Percentiles rank a stretch among this genome's conserved stretches.
phyloP scores from a whole-genome alignment of 2,113 vertebrate species.

The Nanorana parkeri region DNA sequence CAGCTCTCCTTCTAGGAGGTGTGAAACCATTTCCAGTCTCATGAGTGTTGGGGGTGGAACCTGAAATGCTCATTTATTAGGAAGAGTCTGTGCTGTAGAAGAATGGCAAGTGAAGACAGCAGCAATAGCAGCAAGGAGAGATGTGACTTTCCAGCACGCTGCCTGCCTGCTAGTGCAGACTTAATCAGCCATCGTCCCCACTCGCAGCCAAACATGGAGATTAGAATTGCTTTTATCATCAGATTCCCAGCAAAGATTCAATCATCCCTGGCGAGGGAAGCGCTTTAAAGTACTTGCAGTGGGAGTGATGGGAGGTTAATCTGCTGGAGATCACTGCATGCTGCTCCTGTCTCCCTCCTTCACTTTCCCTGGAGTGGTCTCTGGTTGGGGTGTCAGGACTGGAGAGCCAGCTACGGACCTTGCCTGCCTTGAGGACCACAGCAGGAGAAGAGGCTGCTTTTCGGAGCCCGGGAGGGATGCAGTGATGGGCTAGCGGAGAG shows the following conservation, averaged over 20 bases:
- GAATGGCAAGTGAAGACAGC: slow-evolving; percentile 16
- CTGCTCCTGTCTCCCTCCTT: slow-evolving; percentile 35
- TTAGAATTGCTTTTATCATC: slow-evolving; percentile 46
- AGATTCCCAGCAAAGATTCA: slow-evolving; percentile 47
- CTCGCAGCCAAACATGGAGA: slow-evolving; percentile 48
- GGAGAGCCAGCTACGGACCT: not conserved
- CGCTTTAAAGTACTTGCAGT: slow-evolving; percentile 34
- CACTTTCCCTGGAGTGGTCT: slow-evolving; percentile 31
- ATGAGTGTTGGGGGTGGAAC: slow-evolving; percentile 40
- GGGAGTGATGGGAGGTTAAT: slow-evolving; percentile 53
- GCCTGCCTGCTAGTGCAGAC: slow-evolving; percentile 5
- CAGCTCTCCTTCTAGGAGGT: not conserved
- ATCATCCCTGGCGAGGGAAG: slow-evolving; percentile 26
- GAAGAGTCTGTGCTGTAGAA: slow-evolving; percentile 16
- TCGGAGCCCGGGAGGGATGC: slow-evolving; percentile 12
- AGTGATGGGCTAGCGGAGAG: slow-evolving; percentile 45
- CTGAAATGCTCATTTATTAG: slow-evolving; percentile 40
- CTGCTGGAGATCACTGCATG: slow-evolving; percentile 45
- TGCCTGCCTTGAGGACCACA: slow-evolving; percentile 2
- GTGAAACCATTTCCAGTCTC: slow-evolving; percentile 33
- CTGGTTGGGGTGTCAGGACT: not conserved
- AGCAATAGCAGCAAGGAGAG: not conserved
- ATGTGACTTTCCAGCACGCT: slow-evolving; percentile 31
- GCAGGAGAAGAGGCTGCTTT: not conserved
- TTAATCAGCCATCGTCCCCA: slow-evolving; percentile 40